A percentile compares a stretch with the other conserved stretches of the same genome.
Evolutionary conservation across 2,797 vertebrate species (phyloP).

Genomic region (Anas acuta): DNA sequence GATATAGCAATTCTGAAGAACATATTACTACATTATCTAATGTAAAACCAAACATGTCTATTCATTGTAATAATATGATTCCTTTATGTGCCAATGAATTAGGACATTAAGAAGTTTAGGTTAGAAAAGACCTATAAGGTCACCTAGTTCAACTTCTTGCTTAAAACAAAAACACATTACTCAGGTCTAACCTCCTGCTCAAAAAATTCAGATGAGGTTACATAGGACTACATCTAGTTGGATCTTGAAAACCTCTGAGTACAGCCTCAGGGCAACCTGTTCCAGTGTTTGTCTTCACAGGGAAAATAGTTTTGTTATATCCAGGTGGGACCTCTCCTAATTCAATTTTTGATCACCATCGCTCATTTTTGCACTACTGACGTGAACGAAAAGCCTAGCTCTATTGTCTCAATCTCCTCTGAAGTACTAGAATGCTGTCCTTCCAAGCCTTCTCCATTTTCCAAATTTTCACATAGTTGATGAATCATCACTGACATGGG

Average conservation of each 20-base stretch:
- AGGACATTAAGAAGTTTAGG: background rate
- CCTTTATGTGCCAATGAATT: background rate
- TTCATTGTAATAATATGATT: background rate
- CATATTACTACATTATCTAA: background rate
- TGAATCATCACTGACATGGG: background rate
- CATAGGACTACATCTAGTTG: background rate
- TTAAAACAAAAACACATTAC: background rate
- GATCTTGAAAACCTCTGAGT: background rate
- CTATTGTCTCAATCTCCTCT: background rate
- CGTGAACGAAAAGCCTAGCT: background rate
- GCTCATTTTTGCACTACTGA: background rate
- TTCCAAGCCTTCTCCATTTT: background rate
- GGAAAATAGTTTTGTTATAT: background rate
- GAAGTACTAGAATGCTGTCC: background rate
- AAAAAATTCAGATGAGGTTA: background rate
- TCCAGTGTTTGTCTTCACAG: background rate
- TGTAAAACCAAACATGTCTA: background rate
- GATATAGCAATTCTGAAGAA: background rate
- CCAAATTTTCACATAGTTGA: background rate
- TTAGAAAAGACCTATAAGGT: no score
- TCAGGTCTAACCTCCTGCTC: background rate
- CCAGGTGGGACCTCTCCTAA: background rate
- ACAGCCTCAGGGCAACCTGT: background rate
- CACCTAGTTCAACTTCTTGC: background rate
- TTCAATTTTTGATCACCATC: background rate